Base-by-base conservation (phyloP, 2,113 vertebrate species). In the Chamaetylas fuelleborni region DNA sequence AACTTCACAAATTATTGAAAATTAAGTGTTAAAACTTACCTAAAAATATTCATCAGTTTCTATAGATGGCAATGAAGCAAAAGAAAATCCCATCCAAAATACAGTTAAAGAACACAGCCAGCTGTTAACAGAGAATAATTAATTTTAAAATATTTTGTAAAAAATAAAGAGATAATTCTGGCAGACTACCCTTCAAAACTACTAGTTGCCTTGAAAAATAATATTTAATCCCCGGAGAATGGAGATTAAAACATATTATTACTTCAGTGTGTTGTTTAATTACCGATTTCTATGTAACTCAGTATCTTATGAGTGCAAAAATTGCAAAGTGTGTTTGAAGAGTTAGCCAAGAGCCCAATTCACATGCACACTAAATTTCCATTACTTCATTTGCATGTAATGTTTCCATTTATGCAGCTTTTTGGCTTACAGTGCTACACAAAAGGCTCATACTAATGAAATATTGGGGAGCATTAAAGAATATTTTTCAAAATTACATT, bases 91-190 rank as follows among this genome's bases (percentile, higher is more conserved):
- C 56, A 86, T 95, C 86, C 88, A 95, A 93, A 89, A 87, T 33
- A 80, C 31, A 90, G 76, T 42, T 81, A 80, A 86, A 73, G 90
- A 90, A 94, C 64, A 62, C 83, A 83, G 89, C 54, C 90, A 91
- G 50, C 93, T 95, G 90, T 92, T 92, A 91, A 95, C 12, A 93
- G 48, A 96, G 22, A 95, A 95, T 36, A 92, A 87, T 85, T 61
- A 0, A 47, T 79, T 91, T 93, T 76, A 79, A 89, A 89, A 89
- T 47, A 57, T 22, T 50, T 69, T 69, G 20, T 19, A 6, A 6
- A 5, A 19, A n/a, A 17, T 7, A 2, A 7, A 64, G 9, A 42
- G 33, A 56, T 6, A 57, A 71, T 65, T 88, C 81, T 79, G 67
- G 33, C 26, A 92, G 28, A 50, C 33, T 47, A 61, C 10, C 4